phyloP scores from a whole-genome alignment of 2,888 invertebrate species.

The Ferrisia virgata region DNA sequence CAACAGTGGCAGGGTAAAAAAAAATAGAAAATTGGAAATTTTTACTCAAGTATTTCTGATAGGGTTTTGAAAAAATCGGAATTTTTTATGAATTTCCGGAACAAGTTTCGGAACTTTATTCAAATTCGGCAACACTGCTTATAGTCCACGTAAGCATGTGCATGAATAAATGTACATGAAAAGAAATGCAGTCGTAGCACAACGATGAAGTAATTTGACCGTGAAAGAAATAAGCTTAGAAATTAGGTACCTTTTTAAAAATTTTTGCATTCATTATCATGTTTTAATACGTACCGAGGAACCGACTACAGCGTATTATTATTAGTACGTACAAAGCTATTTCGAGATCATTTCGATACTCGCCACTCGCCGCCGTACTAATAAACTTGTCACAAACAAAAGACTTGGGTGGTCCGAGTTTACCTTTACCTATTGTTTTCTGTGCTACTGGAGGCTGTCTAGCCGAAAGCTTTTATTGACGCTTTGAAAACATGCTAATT shows the following conservation, averaged over 20 bases:
- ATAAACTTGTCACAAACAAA: neutral
- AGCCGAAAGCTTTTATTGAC: neutral
- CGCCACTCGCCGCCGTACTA: neutral
- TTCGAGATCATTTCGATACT: neutral
- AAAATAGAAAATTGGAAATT: too few relatives aligned
- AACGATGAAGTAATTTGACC: neutral
- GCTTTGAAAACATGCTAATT: slow-evolving; percentile 15
- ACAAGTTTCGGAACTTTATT: too few relatives aligned
- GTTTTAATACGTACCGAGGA: neutral
- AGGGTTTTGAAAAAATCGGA: too few relatives aligned
- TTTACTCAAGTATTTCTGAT: too few relatives aligned
- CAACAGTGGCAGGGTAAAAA: too few relatives aligned
- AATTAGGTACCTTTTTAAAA: neutral
- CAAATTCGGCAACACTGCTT: too few relatives aligned
- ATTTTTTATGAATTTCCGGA: too few relatives aligned
- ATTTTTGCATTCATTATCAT: neutral
- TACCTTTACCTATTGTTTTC: neutral
- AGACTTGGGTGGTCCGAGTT: neutral
- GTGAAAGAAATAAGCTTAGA: neutral
- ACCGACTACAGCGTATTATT: too few relatives aligned
- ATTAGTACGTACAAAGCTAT: too few relatives aligned
- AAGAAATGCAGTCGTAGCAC: neutral
- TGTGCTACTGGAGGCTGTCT: neutral
- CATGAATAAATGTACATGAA: neutral
- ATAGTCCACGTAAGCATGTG: too few relatives aligned